Percentiles rank a stretch among this genome's conserved stretches.
phyloP scores from a whole-genome alignment of 2,797 vertebrate genomes.

The Neosilurus hyrtlii region DNA sequence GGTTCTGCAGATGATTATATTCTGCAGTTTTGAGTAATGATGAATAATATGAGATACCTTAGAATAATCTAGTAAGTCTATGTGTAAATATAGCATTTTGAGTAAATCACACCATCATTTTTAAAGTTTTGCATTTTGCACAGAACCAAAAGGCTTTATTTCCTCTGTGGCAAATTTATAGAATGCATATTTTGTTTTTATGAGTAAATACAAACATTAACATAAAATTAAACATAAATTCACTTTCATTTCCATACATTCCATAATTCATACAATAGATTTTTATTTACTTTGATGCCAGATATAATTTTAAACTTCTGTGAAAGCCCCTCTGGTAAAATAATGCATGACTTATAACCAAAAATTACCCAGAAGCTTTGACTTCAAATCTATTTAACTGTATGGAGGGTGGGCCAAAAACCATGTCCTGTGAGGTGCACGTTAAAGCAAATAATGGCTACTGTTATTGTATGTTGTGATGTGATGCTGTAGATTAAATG shows the following conservation, averaged over 20 bases:
- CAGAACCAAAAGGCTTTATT: slow-evolving; percentile 49
- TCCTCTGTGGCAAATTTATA: neutral
- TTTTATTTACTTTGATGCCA: neutral
- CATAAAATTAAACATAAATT: neutral
- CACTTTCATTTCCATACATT: neutral
- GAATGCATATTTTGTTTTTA: neutral
- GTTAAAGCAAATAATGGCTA: neutral
- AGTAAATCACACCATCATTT: neutral
- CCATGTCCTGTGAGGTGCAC: neutral
- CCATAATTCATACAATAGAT: neutral
- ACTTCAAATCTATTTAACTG: neutral
- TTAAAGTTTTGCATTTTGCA: slow-evolving; percentile 63
- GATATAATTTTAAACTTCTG: neutral
- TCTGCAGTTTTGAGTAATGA: neutral
- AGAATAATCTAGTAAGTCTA: too few relatives aligned
- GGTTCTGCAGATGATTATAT: neutral
- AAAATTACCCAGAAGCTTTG: neutral
- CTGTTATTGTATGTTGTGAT: slow-evolving; percentile 1
- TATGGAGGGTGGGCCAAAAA: neutral
- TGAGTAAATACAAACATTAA: neutral
- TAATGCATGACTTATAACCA: neutral
- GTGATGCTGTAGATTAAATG: slow-evolving; percentile 40
- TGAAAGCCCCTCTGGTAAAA: neutral
- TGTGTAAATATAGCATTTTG: slow-evolving; percentile 39
- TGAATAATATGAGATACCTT: too few relatives aligned